These are phyloP conservation scores for Eupithecia vulgata DNA, from an alignment of 2,888 invertebrate species.

Conservation along the genomic window DNA sequence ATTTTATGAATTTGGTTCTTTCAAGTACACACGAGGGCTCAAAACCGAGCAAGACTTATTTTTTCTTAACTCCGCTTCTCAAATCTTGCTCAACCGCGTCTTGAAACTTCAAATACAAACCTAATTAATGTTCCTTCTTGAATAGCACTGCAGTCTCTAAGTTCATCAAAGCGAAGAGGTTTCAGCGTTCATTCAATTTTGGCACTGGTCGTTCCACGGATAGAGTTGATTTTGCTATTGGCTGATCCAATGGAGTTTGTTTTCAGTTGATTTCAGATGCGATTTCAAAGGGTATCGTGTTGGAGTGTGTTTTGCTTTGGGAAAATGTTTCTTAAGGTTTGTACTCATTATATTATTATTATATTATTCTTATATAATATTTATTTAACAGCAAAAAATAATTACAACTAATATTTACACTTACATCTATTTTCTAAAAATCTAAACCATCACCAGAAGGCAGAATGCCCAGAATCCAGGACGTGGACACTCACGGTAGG, in stretches of 20 bases:
- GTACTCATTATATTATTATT: too few species aligned
- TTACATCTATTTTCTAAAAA: too few species aligned
- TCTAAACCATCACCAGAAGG: too few species aligned
- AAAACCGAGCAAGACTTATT: neutral
- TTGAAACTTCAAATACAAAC: conserved; percentile 21
- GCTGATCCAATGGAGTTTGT: neutral
- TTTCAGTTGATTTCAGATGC: neutral
- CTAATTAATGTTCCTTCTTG: conserved; percentile 25
- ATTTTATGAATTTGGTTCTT: neutral
- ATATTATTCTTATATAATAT: too few species aligned
- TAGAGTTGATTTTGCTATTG: conserved; percentile 6
- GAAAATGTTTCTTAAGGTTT: neutral
- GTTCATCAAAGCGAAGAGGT: conserved; percentile 19
- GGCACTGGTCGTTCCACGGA: too few species aligned
- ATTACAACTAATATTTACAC: too few species aligned
- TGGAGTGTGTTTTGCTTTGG: neutral
- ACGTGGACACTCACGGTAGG: too few species aligned
- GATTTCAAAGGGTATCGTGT: neutral
- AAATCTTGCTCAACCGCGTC: neutral
- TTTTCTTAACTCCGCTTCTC: too few species aligned
- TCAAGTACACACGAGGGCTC: neutral
- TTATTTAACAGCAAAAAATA: too few species aligned
- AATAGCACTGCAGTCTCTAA: conserved; percentile 21
- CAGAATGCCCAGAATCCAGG: too few species aligned
- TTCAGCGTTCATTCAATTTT: neutral